Evolutionary conservation across 2,113 vertebrate species (phyloP), one percentile per base, ranked within the genome.

Genomic region (Nasalis larvatus): DNA sequence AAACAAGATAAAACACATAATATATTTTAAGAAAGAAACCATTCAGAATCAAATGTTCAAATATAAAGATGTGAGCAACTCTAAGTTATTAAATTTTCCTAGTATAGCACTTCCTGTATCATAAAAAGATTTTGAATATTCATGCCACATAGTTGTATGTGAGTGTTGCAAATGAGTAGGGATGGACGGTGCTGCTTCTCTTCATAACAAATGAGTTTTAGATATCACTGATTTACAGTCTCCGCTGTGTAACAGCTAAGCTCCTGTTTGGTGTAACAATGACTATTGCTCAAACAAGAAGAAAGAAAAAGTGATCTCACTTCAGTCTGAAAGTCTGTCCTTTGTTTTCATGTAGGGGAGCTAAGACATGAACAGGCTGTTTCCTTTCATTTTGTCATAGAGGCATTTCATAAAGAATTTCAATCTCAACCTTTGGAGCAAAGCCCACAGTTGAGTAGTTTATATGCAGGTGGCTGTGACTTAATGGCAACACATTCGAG

Each of bases 331-430:
- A 97, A 94, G 60, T 84, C 84, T 92, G 68, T 94, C 52, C 54
- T 97, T 87, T 83, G 94, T 76, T 96, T 96, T 92, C 40, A 84
- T 54, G 87, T 90, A 56, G 16, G 73, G 35, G 74, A 74, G 18
- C 77, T 56, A 68, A 90, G 91, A 66, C 35, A 80, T 76, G n/a
- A 95, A 91, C 54, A 89, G 37, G 0, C 52, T 71, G n/a, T 93
- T 94, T 91, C 47, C 58, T 97, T 94, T 96, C 30, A 66, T 96
- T 86, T 45, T 40, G 9, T 93, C 74, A 60, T 85, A 40, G 32
- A 80, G 87, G 71, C 89, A 56, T 88, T 78, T 91, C 54, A 81
- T 45, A 54, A 76, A 95, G 83, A 93, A 97, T 93, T 89, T 96
- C n/a, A 71, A 49, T 90, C 92, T 83, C 30, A 76, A 56, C 32